Percentiles rank a stretch among this genome's conserved stretches.
These are phyloP conservation scores for Microcebus tavaratra DNA, from an alignment of 2,113 vertebrate species.

Conservation along the genomic window DNA sequence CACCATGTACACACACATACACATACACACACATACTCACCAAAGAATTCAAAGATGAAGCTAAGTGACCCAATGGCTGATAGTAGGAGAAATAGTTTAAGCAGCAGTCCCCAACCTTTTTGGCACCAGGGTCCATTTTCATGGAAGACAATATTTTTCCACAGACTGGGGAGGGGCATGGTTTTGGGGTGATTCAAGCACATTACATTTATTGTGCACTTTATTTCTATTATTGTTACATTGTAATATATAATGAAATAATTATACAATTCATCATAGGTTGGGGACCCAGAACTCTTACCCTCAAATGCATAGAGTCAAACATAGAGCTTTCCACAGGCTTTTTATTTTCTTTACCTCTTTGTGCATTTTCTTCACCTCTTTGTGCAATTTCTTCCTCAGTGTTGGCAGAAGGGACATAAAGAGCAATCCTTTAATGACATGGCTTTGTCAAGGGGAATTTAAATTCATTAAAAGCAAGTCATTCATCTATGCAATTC, in stretches of 20 bases:
- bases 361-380: background rate
- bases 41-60: background rate
- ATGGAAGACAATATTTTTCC: too few species aligned
- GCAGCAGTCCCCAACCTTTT: too few species aligned
- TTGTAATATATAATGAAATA: too few species aligned
- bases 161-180: too few species aligned
- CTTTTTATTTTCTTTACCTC: background rate
- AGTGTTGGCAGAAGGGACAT: background rate
- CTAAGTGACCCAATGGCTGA: background rate
- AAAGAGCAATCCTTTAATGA: background rate
- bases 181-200: too few species aligned
- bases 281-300: background rate
- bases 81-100: constrained; percentile 22
- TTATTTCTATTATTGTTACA: too few species aligned
- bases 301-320: background rate
- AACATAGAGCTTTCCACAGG: background rate
- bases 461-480: constrained; percentile 5
- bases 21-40: background rate
- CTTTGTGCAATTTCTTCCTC: background rate
- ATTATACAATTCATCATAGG: too few species aligned
- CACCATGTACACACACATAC: background rate
- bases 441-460: constrained; percentile 18
- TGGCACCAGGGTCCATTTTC: too few species aligned
- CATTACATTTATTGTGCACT: too few species aligned
- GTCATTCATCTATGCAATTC: background rate